Evolutionary conservation across 2,888 invertebrate species (phyloP).

Genomic region (Scaptomyza polygonia): DNA sequence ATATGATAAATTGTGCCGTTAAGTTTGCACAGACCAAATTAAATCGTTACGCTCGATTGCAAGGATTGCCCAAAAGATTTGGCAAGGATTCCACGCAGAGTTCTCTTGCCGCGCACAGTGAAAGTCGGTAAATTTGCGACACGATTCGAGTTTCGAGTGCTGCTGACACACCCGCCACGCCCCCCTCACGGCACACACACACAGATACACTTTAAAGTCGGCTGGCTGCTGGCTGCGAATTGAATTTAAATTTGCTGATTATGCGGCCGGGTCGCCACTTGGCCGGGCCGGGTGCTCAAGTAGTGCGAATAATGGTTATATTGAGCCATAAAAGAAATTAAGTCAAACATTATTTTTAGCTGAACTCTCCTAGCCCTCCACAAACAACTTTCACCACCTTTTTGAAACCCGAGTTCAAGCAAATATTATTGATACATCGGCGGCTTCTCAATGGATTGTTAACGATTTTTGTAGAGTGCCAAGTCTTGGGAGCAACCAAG

Average conservation of each 20-base stretch:
- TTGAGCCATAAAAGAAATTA: slow-evolving; percentile 80
- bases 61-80: slow-evolving; percentile 13
- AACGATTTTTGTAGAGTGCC: slow-evolving; percentile 61
- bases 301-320: slow-evolving; percentile 80
- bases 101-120: not conserved
- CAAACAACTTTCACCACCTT: slow-evolving; percentile 74
- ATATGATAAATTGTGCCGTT: slow-evolving; percentile 82
- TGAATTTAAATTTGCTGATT: slow-evolving; percentile 84
- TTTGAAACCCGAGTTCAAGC: slow-evolving; percentile 27
- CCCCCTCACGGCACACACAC: slow-evolving; percentile 8
- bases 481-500: slow-evolving; percentile 42
- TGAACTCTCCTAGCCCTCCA: slow-evolving; percentile 2
- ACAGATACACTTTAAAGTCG: slow-evolving; percentile 45
- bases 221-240: slow-evolving; percentile 57
- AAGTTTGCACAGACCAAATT: slow-evolving; percentile 73
- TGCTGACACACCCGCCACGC: slow-evolving; percentile 60
- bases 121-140: slow-evolving; percentile 61
- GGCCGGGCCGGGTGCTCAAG: slow-evolving; percentile 43
- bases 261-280: slow-evolving; percentile 43
- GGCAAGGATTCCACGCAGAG: slow-evolving; percentile 5
- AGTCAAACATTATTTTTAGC: slow-evolving; percentile 73
- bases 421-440: slow-evolving; percentile 79
- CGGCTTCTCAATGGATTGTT: slow-evolving; percentile 77
- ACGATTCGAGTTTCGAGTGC: slow-evolving; percentile 47
- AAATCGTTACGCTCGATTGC: slow-evolving; percentile 61